These are phyloP conservation scores for Nomia melanderi DNA, from an alignment of 1,140 invertebrate species.

Conservation along the genomic window DNA sequence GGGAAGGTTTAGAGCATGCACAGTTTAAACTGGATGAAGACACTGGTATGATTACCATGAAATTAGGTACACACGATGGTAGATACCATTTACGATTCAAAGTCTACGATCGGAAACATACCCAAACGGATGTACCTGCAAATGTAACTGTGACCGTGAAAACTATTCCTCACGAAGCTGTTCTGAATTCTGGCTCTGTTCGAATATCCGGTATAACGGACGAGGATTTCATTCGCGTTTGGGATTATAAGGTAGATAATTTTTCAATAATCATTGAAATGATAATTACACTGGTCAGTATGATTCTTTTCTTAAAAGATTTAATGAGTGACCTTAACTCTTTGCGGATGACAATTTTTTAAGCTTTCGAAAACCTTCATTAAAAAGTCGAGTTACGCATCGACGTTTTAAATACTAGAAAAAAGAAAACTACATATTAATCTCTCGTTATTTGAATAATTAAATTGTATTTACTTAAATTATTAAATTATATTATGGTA, in stretches of 20 bases:
- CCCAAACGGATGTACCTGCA: constrained; percentile 93
- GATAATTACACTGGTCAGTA: not conserved
- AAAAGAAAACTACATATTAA: too few relatives aligned
- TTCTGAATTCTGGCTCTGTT: constrained; percentile 96
- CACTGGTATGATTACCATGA: constrained; percentile 97
- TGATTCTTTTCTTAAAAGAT: too few relatives aligned
- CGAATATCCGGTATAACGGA: constrained; percentile 96
- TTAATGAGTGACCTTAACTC: too few relatives aligned
- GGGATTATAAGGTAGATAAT: constrained; percentile 89
- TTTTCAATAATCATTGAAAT: not conserved
- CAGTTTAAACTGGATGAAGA: constrained; percentile 94
- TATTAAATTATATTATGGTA: not conserved
- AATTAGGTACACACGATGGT: constrained; percentile 93
- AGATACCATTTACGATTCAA: constrained; percentile 93
- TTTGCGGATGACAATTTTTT: too few relatives aligned
- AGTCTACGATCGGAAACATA: constrained; percentile 96
- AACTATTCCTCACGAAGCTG: constrained; percentile 96
- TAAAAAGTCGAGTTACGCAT: too few relatives aligned
- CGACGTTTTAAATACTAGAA: too few relatives aligned
- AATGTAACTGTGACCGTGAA: constrained; percentile 96
- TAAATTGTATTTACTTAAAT: too few relatives aligned
- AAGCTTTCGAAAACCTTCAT: too few relatives aligned
- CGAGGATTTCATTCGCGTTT: constrained; percentile 97
- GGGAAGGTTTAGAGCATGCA: constrained; percentile 91
- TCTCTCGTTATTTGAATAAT: too few relatives aligned